A percentile compares a stretch with the other conserved stretches of the same genome.
Evolutionary conservation across 2,888 invertebrate genomes (phyloP).

Genomic region (Parthenolecanium corni): DNA sequence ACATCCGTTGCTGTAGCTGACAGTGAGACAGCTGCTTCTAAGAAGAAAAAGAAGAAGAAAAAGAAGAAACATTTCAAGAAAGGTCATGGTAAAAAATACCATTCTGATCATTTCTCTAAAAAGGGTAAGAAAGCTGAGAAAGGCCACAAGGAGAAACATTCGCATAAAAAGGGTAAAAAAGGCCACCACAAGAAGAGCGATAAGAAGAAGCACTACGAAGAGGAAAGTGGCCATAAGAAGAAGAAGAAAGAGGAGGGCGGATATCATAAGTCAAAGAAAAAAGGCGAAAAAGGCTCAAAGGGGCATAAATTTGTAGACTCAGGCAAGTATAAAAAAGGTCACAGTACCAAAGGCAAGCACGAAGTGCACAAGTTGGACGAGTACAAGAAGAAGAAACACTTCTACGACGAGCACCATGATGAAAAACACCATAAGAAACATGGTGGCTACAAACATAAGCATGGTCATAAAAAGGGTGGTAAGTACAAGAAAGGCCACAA

Average conservation of each 20-base stretch:
- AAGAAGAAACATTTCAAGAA: conserved; percentile 46
- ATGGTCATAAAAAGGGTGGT: conserved; percentile 70
- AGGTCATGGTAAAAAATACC: conserved; percentile 56
- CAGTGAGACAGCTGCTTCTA: conserved; percentile 36
- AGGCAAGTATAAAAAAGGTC: conserved; percentile 70
- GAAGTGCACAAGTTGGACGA: conserved; percentile 75
- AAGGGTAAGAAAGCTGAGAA: conserved; percentile 61
- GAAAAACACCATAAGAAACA: conserved; percentile 71
- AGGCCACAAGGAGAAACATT: conserved; percentile 57
- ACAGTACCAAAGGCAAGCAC: conserved; percentile 75
- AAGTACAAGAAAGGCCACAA: conserved; percentile 71
- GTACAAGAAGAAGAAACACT: conserved; percentile 74
- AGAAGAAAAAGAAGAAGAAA: too few relatives aligned
- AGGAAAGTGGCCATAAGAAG: conserved; percentile 51
- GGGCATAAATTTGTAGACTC: conserved; percentile 54
- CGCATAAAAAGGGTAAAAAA: conserved; percentile 55
- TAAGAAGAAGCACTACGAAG: conserved; percentile 48
- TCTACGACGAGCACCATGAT: conserved; percentile 74
- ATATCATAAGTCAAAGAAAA: conserved; percentile 51
- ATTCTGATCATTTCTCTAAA: conserved; percentile 51
- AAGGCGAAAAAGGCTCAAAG: conserved; percentile 55
- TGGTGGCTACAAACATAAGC: conserved; percentile 61
- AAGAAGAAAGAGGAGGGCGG: conserved; percentile 54
- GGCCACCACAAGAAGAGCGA: conserved; percentile 62
- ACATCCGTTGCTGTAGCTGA: conserved; percentile 17